Evolutionary conservation across 1,140 invertebrate species (phyloP).

Genomic region (Aporrectodea caliginosa): DNA sequence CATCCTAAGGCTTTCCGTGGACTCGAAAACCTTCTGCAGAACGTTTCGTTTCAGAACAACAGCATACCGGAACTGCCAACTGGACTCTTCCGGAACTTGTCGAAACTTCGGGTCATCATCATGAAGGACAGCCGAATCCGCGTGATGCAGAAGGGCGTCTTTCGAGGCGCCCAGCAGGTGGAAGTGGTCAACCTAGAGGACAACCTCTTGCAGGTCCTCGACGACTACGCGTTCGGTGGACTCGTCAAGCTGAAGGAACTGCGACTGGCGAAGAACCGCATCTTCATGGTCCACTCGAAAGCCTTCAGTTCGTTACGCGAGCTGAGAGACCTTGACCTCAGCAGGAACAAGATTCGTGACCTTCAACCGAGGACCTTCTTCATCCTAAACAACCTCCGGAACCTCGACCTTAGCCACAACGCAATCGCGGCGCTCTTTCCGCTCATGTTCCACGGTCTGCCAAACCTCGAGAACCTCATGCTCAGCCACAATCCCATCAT

Average conservation of each 20-base stretch:
- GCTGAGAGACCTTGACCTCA: neutral
- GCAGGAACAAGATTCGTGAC: neutral
- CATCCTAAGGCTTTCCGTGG: slow-evolving; percentile 27
- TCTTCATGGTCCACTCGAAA: neutral
- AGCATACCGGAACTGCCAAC: neutral
- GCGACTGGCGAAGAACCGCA: neutral
- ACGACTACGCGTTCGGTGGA: slow-evolving; percentile 5
- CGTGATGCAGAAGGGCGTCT: slow-evolving; percentile 10
- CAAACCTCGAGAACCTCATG: neutral
- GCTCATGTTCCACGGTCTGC: neutral
- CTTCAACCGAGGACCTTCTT: slow-evolving; percentile 1
- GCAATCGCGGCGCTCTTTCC: neutral
- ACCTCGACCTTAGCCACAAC: slow-evolving; percentile 5
- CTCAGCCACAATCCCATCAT: slow-evolving; percentile 12
- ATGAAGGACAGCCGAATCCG: slow-evolving; percentile 25
- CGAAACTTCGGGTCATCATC: slow-evolving; percentile 8
- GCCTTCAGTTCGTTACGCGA: neutral
- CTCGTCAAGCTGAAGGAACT: neutral
- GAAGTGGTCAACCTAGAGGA: slow-evolving; percentile 10
- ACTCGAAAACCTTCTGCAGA: slow-evolving; percentile 18
- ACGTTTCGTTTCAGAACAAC: slow-evolving; percentile 3
- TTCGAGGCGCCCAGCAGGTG: slow-evolving; percentile 20
- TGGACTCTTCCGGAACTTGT: slow-evolving; percentile 22
- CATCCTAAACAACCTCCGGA: neutral
- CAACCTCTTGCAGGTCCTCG: slow-evolving; percentile 12